Conservation (phyloP, 1,140 invertebrate species). For the Drosophila jambulina region DNA sequence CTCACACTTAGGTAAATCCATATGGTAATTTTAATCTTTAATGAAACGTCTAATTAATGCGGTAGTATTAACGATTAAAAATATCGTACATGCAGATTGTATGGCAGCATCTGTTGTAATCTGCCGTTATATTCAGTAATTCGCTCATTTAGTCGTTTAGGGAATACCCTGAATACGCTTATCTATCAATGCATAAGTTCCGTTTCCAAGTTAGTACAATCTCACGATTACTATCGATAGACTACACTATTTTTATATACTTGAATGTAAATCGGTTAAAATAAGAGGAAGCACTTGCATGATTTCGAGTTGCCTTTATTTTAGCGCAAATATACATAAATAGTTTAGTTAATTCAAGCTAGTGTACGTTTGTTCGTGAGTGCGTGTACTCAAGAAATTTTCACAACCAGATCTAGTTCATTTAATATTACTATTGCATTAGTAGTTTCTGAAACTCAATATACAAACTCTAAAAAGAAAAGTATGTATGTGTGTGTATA, state of each 20-base stretch:
- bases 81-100: no score
- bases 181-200: no score
- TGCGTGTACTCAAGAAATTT: background rate
- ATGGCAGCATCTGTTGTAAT: no score
- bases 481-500: slow-evolving; percentile 9
- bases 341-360: background rate
- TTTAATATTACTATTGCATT: background rate
- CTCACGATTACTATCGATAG: background rate
- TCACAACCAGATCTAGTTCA: background rate
- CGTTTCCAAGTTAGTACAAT: no score
- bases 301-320: slow-evolving; percentile 3
- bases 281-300: slow-evolving; percentile 2
- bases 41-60: no score
- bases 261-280: background rate
- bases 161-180: no score
- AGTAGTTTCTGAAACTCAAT: background rate
- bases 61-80: no score
- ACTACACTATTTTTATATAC: background rate
- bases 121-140: no score
- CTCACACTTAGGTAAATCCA: no score
- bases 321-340: slow-evolving; percentile 1
- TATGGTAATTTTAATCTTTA: no score
- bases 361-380: background rate
- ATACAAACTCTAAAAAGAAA: slow-evolving; percentile 3
- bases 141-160: no score